These are phyloP conservation scores for Pheucticus melanocephalus DNA, from an alignment of 2,113 vertebrate species.

Conservation along the genomic window DNA sequence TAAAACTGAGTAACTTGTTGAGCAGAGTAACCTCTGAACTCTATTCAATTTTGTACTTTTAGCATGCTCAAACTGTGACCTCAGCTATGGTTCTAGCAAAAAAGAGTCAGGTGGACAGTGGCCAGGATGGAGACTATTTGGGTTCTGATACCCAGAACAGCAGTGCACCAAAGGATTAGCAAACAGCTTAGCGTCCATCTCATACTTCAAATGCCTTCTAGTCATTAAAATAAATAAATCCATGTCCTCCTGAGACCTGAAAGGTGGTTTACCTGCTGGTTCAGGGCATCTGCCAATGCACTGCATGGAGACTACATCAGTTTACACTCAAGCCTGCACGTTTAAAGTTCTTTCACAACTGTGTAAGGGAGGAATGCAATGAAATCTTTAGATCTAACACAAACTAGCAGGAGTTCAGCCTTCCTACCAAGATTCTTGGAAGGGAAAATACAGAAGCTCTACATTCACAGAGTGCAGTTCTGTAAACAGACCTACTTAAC, in stretches of 20 bases:
- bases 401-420: neutral
- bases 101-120: neutral
- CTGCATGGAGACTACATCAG: neutral
- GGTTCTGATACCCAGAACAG: neutral
- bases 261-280: neutral
- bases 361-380: neutral
- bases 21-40: slow-evolving; percentile 18
- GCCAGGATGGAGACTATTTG: neutral
- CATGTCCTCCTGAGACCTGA: neutral
- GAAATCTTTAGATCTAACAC: neutral
- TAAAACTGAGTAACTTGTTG: slow-evolving; percentile 46
- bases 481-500: neutral
- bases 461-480: neutral
- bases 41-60: neutral
- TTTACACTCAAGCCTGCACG: neutral
- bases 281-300: neutral
- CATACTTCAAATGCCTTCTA: neutral
- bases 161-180: neutral
- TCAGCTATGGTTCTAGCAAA: neutral
- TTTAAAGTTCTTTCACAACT: neutral
- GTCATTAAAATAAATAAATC: neutral
- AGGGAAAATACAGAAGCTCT: neutral
- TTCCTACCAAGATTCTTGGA: neutral
- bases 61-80: neutral
- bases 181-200: neutral